phyloP scores from a whole-genome alignment of 2,797 vertebrate species.

The Siniperca undulata region DNA sequence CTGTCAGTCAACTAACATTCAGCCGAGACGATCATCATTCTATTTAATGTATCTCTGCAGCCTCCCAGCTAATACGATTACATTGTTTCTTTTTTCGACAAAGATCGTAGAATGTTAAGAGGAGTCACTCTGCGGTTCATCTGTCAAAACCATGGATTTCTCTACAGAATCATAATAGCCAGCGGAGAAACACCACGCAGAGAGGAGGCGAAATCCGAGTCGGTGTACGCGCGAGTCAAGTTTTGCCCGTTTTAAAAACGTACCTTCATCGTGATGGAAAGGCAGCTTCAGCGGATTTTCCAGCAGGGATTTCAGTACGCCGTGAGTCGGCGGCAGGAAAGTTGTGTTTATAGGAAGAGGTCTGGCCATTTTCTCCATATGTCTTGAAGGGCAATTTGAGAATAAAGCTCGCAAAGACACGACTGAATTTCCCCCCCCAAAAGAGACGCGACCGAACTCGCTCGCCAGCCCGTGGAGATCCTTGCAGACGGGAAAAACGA shows the following conservation, averaged over 20 bases:
- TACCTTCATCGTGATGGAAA: slow-evolving; percentile 94
- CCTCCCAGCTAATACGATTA: rapidly evolving
- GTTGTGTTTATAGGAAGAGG: slow-evolving; percentile 89
- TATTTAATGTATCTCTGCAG: neutral
- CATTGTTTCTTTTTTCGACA: neutral
- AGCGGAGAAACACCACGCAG: neutral
- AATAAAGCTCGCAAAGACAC: slow-evolving; percentile 45
- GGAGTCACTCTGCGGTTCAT: neutral
- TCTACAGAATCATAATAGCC: neutral
- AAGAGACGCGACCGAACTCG: slow-evolving; percentile 24
- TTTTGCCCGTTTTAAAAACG: neutral
- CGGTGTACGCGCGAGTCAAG: neutral
- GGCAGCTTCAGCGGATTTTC: slow-evolving; percentile 97
- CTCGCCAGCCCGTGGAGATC: slow-evolving; percentile 16
- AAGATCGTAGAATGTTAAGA: slow-evolving; percentile 1
- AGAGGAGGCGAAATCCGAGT: neutral
- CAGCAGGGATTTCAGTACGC: slow-evolving; percentile 96
- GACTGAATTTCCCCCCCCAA: slow-evolving; percentile 2
- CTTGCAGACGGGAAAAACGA: slow-evolving; percentile 10
- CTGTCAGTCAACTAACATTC: slow-evolving; percentile 22
- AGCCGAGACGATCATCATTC: neutral
- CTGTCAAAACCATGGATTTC: slow-evolving; percentile 28
- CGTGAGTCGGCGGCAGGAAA: slow-evolving; percentile 95
- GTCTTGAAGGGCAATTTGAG: slow-evolving; percentile 53
- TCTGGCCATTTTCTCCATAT: slow-evolving; percentile 93